Conservation (phyloP, 1,140 invertebrate genomes). For the Asbolus verrucosus region DNA sequence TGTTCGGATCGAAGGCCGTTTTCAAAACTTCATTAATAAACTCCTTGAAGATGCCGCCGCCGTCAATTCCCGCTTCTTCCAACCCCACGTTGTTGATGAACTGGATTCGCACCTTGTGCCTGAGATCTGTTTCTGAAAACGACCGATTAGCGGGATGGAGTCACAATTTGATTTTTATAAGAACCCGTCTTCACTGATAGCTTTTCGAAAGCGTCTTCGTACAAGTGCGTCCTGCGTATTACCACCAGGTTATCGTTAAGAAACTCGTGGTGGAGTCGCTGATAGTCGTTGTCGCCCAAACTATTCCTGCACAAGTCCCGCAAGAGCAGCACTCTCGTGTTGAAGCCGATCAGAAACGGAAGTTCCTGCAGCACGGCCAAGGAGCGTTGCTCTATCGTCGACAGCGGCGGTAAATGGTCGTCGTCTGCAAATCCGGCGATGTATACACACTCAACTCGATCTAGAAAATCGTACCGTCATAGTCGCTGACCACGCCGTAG, state of each 20-base stretch:
- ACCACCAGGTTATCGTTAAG: conserved; percentile 67
- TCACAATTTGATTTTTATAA: not conserved
- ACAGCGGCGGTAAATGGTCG: conserved; percentile 85
- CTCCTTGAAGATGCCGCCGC: conserved; percentile 93
- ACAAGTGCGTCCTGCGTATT: conserved; percentile 91
- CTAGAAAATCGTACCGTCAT: conserved; percentile 57
- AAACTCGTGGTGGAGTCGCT: conserved; percentile 59
- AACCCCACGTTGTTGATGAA: conserved; percentile 90
- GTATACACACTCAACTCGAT: no score
- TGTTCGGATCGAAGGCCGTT: conserved; percentile 96
- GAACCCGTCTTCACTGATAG: conserved; percentile 89
- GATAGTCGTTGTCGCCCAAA: conserved; percentile 58
- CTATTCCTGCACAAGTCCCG: conserved; percentile 73
- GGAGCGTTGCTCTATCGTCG: conserved; percentile 88
- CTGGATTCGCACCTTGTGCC: conserved; percentile 88
- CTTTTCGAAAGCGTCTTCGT: conserved; percentile 98
- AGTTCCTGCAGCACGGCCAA: conserved; percentile 90
- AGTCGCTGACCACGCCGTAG: conserved; percentile 55
- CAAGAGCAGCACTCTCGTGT: conserved; percentile 87
- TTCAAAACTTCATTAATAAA: conserved; percentile 92
- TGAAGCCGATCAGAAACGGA: conserved; percentile 93
- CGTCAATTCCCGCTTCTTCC: conserved; percentile 96
- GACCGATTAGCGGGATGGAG: not conserved
- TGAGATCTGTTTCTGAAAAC: conserved; percentile 84
- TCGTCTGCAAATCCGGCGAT: conserved; percentile 56